phyloP scores from a whole-genome alignment of 2,113 vertebrate genomes.

The Proteles cristata region DNA sequence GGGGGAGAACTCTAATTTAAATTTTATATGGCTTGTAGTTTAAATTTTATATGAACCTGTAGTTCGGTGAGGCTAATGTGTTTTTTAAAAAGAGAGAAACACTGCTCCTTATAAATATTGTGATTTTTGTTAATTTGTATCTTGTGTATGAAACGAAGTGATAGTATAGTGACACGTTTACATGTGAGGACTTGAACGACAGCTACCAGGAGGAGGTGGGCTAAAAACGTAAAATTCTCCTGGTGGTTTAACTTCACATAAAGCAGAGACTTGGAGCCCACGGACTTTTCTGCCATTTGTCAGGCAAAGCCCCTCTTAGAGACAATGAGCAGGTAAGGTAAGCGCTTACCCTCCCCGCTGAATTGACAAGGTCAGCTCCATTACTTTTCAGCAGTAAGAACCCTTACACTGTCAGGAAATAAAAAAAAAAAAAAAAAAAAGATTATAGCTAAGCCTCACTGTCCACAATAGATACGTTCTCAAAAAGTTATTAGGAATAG shows the following conservation, averaged over 20 bases:
- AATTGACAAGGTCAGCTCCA: conserved; percentile 28
- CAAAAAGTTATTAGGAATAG: conserved; percentile 64
- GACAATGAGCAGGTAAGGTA: background rate
- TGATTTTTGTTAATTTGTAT: conserved; percentile 16
- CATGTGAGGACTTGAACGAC: background rate
- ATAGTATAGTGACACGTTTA: background rate
- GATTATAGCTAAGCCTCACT: background rate
- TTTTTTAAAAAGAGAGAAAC: background rate
- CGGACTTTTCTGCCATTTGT: background rate
- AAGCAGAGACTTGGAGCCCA: background rate
- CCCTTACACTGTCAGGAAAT: background rate
- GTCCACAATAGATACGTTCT: conserved; percentile 60
- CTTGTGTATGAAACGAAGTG: background rate
- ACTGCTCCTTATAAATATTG: background rate
- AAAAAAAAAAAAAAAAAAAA: background rate
- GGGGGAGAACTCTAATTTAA: conserved; percentile 38
- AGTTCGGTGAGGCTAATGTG: conserved; percentile 17
- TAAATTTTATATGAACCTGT: conserved; percentile 1
- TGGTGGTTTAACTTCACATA: background rate
- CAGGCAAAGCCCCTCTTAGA: background rate
- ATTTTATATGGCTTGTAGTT: background rate
- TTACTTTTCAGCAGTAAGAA: conserved; percentile 30
- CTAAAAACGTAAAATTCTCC: background rate
- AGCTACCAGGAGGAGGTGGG: background rate
- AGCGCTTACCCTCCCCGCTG: fast-evolving